Evolutionary conservation across 2,888 invertebrate genomes (phyloP), one percentile per base, ranked within the genome.

Genomic region (Eutolmus rufibarbis): DNA sequence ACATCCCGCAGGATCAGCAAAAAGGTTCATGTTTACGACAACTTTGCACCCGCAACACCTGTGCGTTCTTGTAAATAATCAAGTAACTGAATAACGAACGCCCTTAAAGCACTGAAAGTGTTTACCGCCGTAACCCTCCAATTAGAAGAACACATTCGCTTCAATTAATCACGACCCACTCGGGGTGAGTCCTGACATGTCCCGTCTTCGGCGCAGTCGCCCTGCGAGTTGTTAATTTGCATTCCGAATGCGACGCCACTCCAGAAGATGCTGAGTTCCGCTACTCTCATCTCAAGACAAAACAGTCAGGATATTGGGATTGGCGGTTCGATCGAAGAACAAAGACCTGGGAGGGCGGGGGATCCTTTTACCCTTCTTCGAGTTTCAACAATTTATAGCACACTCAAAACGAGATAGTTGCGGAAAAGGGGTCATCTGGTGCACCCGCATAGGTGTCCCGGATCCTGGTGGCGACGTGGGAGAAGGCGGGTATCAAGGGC

Each of bases 181-280:
- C 8, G 5, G 76, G 37, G 37, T 37, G 34, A 14, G 34, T n/a
- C 76, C 34, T 16, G 16, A 2, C 19, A 37, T 16, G 31, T 37
- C 76, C 37, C 37, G 2, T 34, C 34, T 16, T 40, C 37, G 43
- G 43, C 78, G 40, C 78, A 78, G 78, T 40, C 79, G 46, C 79
- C 31, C 1, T 46, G 14, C 31, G 16, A 51, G 7, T 1, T 51
- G 46, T 51, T 79, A 56, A 81, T 81, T 81, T 81, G 81, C 81
- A 81, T 81, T 81, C 16, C n/a, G n/a, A 34, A 81, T 81, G 81
- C 9, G 56, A 81, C 56, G 81, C n/a, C 28, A 34, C 34, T 78
- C n/a, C 43, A 78, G 23, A 37, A 43, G 12, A 40, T 78, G 37
- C 37, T 78, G 43, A 43, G 9, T 34, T 34, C 16, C 23, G 40